Base-by-base conservation (phyloP, 2,797 vertebrate species). In the Epinephelus awoara region DNA sequence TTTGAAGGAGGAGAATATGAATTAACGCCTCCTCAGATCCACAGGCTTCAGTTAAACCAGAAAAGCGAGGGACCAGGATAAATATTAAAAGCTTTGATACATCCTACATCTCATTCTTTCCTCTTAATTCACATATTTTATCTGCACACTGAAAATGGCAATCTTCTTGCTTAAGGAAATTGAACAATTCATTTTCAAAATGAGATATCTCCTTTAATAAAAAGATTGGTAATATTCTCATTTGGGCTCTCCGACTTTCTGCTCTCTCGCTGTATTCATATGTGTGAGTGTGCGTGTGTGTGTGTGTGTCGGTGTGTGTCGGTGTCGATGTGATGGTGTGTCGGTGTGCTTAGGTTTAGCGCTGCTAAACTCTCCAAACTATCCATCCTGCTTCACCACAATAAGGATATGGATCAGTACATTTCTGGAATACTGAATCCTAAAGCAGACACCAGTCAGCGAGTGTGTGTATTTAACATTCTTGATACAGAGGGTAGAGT, bases 371-470 rank as follows among this genome's bases (percentile, higher is more conserved):
- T 34, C 34, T 34, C 7, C 34, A 8, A 34, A 46, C 21, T 44
- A 25, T 15, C 34, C 12, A 5, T 34, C 27, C 14, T 18, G 40
- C n/a, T 38, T 15, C n/a, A 10, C 21, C 27, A 61, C 50, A 23
- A 55, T 27, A 72, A 1, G 58, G 40, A 25, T 14, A 38, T 5
- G 2, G 57, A 51, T 19, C 57, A 27, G 11, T 7, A 34, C 21
- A 57, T 19, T 56, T 55, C 67, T 75, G 27, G 9, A 68, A 58
- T 52, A 55, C 11, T 57, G 29, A 46, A 67, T 38, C 58, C 15
- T 15, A 66, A 34, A 75, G 62, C 18, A 72, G 12, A 57, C 23
- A 18, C 4, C 19, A 29, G 13, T 56, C 19, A 61, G 2, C 8
- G 23, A 42, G 27, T 14, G 25, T 44, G 3, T 21, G 52, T 1